phyloP scores from a whole-genome alignment of 2,797 vertebrate genomes.

The Jordanella pulchra region DNA sequence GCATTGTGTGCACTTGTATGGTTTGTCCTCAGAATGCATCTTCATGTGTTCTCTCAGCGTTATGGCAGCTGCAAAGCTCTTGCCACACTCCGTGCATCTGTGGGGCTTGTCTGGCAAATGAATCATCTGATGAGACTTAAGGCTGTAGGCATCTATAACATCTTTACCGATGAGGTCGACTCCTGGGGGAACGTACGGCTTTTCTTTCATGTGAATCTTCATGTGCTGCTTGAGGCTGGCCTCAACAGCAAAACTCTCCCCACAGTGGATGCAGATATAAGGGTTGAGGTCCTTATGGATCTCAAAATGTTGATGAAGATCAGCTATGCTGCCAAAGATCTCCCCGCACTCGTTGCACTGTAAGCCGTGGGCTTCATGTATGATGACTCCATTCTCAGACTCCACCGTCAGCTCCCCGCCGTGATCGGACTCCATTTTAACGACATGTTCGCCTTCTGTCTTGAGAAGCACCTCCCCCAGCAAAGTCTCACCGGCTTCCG shows the following conservation, averaged over 20 bases:
- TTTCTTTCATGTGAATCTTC: conserved; percentile 87
- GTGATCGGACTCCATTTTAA: conserved; percentile 83
- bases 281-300: conserved; percentile 84
- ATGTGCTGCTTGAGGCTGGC: conserved; percentile 84
- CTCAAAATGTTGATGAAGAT: conserved; percentile 86
- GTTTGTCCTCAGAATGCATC: conserved; percentile 86
- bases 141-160: conserved; percentile 82
- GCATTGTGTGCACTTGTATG: conserved; percentile 85
- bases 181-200: conserved; percentile 80
- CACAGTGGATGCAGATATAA: conserved; percentile 84
- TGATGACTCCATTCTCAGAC: conserved; percentile 84
- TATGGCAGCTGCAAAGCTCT: conserved; percentile 84
- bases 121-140: conserved; percentile 85
- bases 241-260: conserved; percentile 84
- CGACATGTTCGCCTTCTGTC: conserved; percentile 78
- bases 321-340: conserved; percentile 82
- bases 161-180: conserved; percentile 85
- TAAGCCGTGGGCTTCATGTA: conserved; percentile 84
- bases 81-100: conserved; percentile 82
- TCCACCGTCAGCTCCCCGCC: conserved; percentile 83
- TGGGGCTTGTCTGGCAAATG: conserved; percentile 84
- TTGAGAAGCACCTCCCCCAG: conserved; percentile 83
- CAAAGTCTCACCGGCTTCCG: conserved; percentile 71
- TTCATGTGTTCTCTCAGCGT: conserved; percentile 86
- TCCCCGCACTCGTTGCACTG: conserved; percentile 85